Percentiles rank a stretch among this genome's conserved stretches.
These are phyloP conservation scores for Odocoileus hemionus DNA, from an alignment of 2,113 vertebrate species.

Conservation along the genomic window DNA sequence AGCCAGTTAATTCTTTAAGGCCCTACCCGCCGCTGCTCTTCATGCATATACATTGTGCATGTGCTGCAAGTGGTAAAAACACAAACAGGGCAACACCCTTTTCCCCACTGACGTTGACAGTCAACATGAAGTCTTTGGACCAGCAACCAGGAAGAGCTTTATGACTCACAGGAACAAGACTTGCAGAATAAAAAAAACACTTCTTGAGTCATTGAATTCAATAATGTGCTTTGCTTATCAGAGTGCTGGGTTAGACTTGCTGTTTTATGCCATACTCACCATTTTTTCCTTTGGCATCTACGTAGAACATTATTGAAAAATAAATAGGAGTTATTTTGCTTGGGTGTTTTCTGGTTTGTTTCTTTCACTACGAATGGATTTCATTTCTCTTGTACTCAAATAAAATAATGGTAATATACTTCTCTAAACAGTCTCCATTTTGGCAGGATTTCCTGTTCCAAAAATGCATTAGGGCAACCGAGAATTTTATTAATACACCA, in stretches of 20 bases:
- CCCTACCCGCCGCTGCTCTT: background rate
- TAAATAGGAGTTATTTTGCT: conserved; percentile 20
- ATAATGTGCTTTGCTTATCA: conserved; percentile 23
- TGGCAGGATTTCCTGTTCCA: conserved; percentile 1
- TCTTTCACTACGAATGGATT: conserved; percentile 29
- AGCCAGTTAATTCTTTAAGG: background rate
- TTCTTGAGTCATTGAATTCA: conserved; percentile 10
- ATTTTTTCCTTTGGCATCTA: background rate
- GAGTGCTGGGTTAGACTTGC: background rate
- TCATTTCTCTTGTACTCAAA: conserved; percentile 14
- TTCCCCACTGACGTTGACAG: background rate
- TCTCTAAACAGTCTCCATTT: conserved; percentile 11
- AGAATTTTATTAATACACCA: background rate
- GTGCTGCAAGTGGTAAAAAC: background rate
- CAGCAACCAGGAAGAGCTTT: background rate
- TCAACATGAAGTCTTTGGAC: background rate
- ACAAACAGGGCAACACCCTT: background rate
- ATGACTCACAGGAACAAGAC: conserved; percentile 10
- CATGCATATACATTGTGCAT: background rate
- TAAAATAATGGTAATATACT: background rate
- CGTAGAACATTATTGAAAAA: conserved; percentile 26
- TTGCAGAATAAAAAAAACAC: background rate
- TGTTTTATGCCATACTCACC: background rate
- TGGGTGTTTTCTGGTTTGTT: conserved; percentile 14
- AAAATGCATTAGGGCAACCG: background rate